A percentile compares a stretch with the other conserved stretches of the same genome.
Evolutionary conservation across 2,113 vertebrate genomes (phyloP).

Genomic region (Phylloscopus trochiloides): DNA sequence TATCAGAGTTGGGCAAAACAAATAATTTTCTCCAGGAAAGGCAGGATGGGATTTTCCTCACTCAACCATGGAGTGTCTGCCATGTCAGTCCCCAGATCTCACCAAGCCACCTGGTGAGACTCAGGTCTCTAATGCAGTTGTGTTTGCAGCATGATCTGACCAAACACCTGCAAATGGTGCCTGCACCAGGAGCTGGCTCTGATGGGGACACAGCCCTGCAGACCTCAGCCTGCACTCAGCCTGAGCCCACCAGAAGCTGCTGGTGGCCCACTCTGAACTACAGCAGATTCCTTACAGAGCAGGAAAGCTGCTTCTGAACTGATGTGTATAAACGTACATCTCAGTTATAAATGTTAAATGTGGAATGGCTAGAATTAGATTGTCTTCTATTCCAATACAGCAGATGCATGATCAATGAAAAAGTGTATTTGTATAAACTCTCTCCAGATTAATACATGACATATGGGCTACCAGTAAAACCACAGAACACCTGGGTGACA

Average conservation of each 20-base stretch:
- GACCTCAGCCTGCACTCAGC: not conserved
- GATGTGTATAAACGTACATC: not conserved
- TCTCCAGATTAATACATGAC: not conserved
- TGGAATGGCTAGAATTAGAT: not conserved
- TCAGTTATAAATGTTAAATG: not conserved
- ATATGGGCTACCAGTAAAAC: not conserved
- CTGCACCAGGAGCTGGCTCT: not conserved
- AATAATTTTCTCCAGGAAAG: not conserved
- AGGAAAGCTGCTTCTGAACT: not conserved
- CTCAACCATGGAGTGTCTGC: fast-evolving
- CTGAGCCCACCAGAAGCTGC: not conserved
- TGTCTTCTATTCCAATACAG: not conserved
- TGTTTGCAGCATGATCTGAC: not conserved
- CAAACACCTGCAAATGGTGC: not conserved
- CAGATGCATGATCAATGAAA: not conserved
- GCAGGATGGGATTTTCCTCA: not conserved
- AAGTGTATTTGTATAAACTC: not conserved
- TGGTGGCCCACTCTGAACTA: not conserved
- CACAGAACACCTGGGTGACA: not conserved
- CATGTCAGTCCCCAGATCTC: not conserved
- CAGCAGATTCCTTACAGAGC: not conserved
- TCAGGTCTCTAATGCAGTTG: fast-evolving
- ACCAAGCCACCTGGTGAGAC: not conserved
- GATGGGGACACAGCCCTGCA: not conserved
- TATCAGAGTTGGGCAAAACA: not conserved